Base-by-base conservation (phyloP, 23 tunicate species). In the Halocynthia roretzi region DNA sequence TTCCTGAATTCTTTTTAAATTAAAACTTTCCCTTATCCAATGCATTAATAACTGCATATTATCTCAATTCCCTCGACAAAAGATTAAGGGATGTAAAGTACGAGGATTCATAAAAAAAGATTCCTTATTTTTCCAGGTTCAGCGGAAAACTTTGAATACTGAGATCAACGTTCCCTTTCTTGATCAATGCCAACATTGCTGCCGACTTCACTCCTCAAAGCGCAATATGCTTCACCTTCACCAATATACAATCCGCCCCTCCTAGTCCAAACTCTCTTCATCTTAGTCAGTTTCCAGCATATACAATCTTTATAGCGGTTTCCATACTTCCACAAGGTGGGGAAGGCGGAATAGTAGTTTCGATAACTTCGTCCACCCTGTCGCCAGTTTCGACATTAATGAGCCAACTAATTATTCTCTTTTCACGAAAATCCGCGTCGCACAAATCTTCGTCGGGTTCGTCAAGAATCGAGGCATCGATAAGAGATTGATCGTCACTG, bases 391-490 rank as follows among this genome's bases (percentile, higher is more conserved):
- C 78, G 0, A 62, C 78, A 20, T 22, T 54, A 8, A 74, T 8
- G 8, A 74, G 55, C 78, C 78, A 74, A 0, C 56, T 62, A 53
- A 74, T 74, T 0, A 74, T 74, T 22, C 78, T 53, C 40, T 74
- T 74, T 18, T 74, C 78, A 15, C 78, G 71, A 64, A 74, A 74
- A 54, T 74, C 78, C 56, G 78, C 78, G 56, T 74, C 78, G 56
- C 78, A 74, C 19, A 74, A 64, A 56, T 74, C 78, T 5, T 74
- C 78, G 31, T 74, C 78, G 17, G 31, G 71, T 74, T 74, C 78
- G 10, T 20, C 31, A 9, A 74, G 78, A 7, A 74, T 18, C 0
- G 78, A 50, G 19, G 78, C 78, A 56, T 74, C 78, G 22, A 74
- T 74, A 14, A 74, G 31, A 53, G 78, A 74, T 54, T 74, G 22